Base-by-base conservation (phyloP, 1,140 invertebrate species). In the Sogatella furcifera region DNA sequence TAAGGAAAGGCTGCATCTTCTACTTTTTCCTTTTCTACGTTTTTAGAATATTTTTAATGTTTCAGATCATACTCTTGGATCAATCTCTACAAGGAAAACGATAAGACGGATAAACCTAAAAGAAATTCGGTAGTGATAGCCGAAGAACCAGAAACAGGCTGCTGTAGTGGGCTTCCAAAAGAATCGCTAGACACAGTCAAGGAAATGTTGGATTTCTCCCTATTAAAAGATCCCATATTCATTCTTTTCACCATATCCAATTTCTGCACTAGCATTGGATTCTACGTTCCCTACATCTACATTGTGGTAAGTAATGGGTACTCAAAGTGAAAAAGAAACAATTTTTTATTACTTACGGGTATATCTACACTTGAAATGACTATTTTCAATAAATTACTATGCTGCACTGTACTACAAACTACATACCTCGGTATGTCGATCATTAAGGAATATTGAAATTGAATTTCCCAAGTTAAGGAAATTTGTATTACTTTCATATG, bases 231-330 rank as follows among this genome's bases (percentile, higher is more conserved):
- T 74, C 81, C 84, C 4, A 78, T 96, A 62, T 98, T 97, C 71
- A 78, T 98, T 57, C 74, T 97, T 55, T 98, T 97, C 74, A 85
- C 86, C 19, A 59, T 93, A 31, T 97, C 93, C 22, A 98, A 98
- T 74, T 95, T 98, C 71, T 84, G 92, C 68, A 98, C 94, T 8
- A 95, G 90, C 70, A 89, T 98, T 66, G 95, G 95, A 34, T 98
- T 96, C 78, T 95, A 97, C 73, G 85, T 96, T 68, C 95, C 95
- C 57, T 91, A 95, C 76, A 79, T 97, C 64, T 92, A 89, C 73
- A 80, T 90, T 43, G 82, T 84, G 61, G 81, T 81, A 69, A 75
- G 77, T 69, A 52, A 22, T 46, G n/a, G n/a, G n/a, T n/a, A n/a
- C n/a, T n/a, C n/a, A n/a, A n/a, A n/a, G n/a, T n/a, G n/a, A n/a